Base-by-base conservation (phyloP, 2,113 vertebrate species). In the Microtus richardsoni region DNA sequence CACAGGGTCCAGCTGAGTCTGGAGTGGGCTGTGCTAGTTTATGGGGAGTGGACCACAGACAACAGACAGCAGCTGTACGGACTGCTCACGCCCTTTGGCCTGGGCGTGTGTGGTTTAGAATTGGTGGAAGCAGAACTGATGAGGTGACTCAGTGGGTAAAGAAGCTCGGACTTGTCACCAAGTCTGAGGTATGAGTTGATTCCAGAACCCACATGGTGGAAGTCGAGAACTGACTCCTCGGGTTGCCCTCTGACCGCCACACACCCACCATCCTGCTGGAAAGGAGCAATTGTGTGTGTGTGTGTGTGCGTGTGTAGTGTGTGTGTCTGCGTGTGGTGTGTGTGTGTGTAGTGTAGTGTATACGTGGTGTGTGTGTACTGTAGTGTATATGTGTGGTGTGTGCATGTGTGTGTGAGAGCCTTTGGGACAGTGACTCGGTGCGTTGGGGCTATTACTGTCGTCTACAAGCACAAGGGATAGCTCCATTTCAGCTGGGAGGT, bases 11-110 rank as follows among this genome's bases (percentile, higher is more conserved):
- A 2, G 26, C 26, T 1, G 17, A 6, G 0, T 14, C 19, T 13
- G 10, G 3, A 7, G 58, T 12, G 26, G 0, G 1, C 2, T 9
- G 24, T 16, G 68, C 36, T 36, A 22, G 2, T n/a, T n/a, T 21
- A 16, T n/a, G 22, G 36, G 2, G 5, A 19, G 41, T 36, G 36
- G 70, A 41, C 71, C 11, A 4, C 33, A 36, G 79, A 12, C 9
- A 1, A 19, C 6, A 17, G 12, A 39, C 33, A 39, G 82, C 3
- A 4, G 33, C 10, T 30, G 6, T 8, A 19, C 54, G 28, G 14
- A 49, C 7, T 0, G 6, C 1, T 3, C 1, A 0, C 13, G 62
- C 24, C 60, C 62, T 47, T 58, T 71, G 82, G 47, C 28, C 82
- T 47, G 58, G 58, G 16, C 58, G 10, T 64, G 26, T 28, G 58